Evolutionary conservation across 1,140 invertebrate genomes (phyloP), one percentile per base, ranked within the genome.

Genomic region (Musca vetustissima): DNA sequence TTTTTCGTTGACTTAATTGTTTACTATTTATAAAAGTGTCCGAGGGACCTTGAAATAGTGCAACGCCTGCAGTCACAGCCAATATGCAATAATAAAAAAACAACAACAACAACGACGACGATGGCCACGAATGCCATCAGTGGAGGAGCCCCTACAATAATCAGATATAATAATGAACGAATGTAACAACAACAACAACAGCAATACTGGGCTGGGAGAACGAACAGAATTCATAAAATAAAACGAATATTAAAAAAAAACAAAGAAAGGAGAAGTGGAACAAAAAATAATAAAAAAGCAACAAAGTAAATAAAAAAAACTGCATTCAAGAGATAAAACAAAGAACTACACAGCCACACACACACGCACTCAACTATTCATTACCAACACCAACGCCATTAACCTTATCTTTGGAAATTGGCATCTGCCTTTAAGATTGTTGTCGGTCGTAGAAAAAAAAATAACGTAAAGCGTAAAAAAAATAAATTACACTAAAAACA

Each of bases 41-140:
- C 57, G 57, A 61, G 28, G 22, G 57, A 64, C 67, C 67, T 69
- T 69, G 67, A 69, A 69, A 69, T 69, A 69, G 67, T 69, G 67
- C 67, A 69, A 69, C 61, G 67, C 57, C 67, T 52, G 67, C 47
- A 64, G 36, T 43, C 49, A 61, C 11, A 61, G 28, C 57, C 57
- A 61, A 36, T 25, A 32, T 50, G 49, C 48, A 50, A 43, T 32
- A 64, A 32, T 61, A 49, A 61, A 7, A 57, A 24, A 25, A 59
- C 25, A 55, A 55, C 52, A 17, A 59, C n/a, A 61, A 61, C 57
- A 36, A 36, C 57, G n/a, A 57, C n/a, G 25, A 57, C 15, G 43
- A 7, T n/a, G 24, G n/a, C 8, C 21, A 17, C 48, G 64, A 28
- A 50, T 48, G 49, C 21, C 15, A 21, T 65, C 64, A 48, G 49